Base-by-base conservation (phyloP, 2,888 invertebrate genomes). In the Calameuta filiformis region DNA sequence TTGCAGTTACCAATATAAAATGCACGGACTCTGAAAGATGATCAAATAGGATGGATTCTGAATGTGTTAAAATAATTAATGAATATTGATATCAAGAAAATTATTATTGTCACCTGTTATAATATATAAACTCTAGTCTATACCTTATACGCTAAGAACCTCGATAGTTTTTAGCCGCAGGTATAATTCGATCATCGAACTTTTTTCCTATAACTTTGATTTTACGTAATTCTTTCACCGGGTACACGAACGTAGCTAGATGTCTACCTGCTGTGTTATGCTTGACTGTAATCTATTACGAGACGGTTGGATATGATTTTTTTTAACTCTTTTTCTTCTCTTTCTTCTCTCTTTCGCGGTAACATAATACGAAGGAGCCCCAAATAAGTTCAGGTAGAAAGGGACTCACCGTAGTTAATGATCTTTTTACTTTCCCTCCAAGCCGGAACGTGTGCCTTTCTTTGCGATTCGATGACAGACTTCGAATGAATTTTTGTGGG, bases 381-480 rank as follows among this genome's bases (percentile, higher is more conserved):
- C 33, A 71, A 30, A 71, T 71, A 31, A 71, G n/a, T 71, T 71
- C 71, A 71, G 31, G 31, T 31, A 31, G 56, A 56, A 56, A 56
- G 23, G 56, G 71, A 71, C 71, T 71, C 15, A 71, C 71, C 71
- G 71, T 71, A 31, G 12, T 56, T 33, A 71, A 4, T 31, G 71
- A 69, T 79, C 71, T 73, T 76, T 75, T 80, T 77, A 81, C 80
- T 81, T 81, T 81, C 81, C 79, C 80, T 77, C 78, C 71, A 75
- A 75, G 73, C 71, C 31, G 33, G 33, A 74, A 40, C 73, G 77
- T 74, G 75, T 73, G 40, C 33, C 31, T 75, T 79, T 77, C 75
- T 69, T 80, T 75, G 80, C 76, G 75, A 68, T 56, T 35, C 76
- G 68, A 74, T 73, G 75, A 71, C 37, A 34, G 69, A 79, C 23